Evolutionary conservation across 2,888 invertebrate species (phyloP).

Genomic region (Ectropis crepuscularia): DNA sequence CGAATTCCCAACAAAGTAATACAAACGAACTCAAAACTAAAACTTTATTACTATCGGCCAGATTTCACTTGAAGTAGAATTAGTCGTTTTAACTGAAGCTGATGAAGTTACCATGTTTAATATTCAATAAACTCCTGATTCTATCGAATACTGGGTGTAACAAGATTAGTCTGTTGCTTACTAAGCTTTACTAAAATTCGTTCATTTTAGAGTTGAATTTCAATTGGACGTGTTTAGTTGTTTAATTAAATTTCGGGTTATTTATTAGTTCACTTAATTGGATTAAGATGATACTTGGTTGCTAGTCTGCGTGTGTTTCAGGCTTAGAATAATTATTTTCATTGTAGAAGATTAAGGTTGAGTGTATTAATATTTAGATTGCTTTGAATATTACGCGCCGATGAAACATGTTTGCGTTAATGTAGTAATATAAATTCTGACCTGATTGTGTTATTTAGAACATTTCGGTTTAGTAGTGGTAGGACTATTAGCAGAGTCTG

Average conservation of each 20-base stretch:
- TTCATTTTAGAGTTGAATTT: constrained; percentile 27
- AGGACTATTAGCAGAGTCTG: no score
- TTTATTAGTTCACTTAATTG: constrained; percentile 40
- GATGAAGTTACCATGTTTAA: constrained; percentile 29
- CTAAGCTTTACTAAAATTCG: constrained; percentile 29
- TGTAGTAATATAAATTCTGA: constrained; percentile 1
- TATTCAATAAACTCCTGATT: constrained; percentile 34
- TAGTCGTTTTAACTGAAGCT: constrained; percentile 15
- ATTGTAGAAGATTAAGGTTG: constrained; percentile 21
- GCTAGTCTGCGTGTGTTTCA: constrained; percentile 21
- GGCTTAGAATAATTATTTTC: constrained; percentile 31
- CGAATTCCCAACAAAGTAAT: constrained; percentile 3
- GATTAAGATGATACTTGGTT: constrained; percentile 35
- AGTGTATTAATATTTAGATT: constrained; percentile 29
- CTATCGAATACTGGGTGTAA: constrained; percentile 31
- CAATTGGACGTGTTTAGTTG: constrained; percentile 24
- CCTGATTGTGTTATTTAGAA: neutral
- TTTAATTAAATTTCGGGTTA: constrained; percentile 42
- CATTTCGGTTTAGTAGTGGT: neutral
- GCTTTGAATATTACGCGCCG: constrained; percentile 19
- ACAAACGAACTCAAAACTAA: constrained; percentile 10
- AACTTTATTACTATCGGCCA: constrained; percentile 16
- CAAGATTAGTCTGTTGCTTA: constrained; percentile 30
- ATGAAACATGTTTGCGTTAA: constrained; percentile 16
- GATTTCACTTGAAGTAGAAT: constrained; percentile 17